Percentiles rank a stretch among this genome's conserved stretches.
phyloP scores from a whole-genome alignment of 2,113 vertebrate genomes.

The Cathartes aura region DNA sequence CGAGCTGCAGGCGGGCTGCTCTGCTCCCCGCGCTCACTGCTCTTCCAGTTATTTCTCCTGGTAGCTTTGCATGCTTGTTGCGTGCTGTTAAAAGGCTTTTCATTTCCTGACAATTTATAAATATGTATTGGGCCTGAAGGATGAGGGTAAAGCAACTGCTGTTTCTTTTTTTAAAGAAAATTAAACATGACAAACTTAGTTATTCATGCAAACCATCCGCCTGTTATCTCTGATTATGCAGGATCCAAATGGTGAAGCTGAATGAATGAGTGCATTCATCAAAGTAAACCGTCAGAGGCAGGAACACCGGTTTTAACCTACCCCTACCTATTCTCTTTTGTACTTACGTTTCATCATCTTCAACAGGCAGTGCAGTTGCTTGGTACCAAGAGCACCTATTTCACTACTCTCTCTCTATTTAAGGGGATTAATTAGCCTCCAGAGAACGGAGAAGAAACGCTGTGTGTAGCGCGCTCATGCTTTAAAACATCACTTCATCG shows the following conservation, averaged over 20 bases:
- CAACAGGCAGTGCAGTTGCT: constrained; percentile 19
- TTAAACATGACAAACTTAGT: constrained; percentile 80
- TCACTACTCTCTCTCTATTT: constrained; percentile 35
- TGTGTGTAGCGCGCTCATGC: constrained; percentile 5
- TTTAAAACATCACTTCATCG: constrained; percentile 57
- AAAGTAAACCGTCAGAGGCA: constrained; percentile 66
- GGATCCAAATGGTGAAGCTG: constrained; percentile 72
- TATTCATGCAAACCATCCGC: constrained; percentile 79
- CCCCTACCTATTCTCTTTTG: constrained; percentile 52
- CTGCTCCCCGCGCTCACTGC: background rate
- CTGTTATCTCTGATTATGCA: constrained; percentile 76
- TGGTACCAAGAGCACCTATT: constrained; percentile 7
- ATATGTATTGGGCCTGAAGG: constrained; percentile 72
- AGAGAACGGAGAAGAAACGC: constrained; percentile 41
- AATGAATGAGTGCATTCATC: constrained; percentile 73
- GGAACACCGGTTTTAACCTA: constrained; percentile 46
- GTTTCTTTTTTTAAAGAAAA: constrained; percentile 76
- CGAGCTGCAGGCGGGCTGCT: background rate
- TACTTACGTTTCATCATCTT: constrained; percentile 5
- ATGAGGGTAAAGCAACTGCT: constrained; percentile 66
- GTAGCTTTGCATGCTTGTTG: constrained; percentile 55
- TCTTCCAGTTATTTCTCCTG: background rate
- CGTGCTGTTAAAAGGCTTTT: constrained; percentile 51
- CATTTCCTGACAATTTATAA: constrained; percentile 72
- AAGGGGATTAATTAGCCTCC: constrained; percentile 76